These are phyloP conservation scores for Epicauta chinensis DNA, from an alignment of 1,140 invertebrate genomes.

Conservation along the genomic window DNA sequence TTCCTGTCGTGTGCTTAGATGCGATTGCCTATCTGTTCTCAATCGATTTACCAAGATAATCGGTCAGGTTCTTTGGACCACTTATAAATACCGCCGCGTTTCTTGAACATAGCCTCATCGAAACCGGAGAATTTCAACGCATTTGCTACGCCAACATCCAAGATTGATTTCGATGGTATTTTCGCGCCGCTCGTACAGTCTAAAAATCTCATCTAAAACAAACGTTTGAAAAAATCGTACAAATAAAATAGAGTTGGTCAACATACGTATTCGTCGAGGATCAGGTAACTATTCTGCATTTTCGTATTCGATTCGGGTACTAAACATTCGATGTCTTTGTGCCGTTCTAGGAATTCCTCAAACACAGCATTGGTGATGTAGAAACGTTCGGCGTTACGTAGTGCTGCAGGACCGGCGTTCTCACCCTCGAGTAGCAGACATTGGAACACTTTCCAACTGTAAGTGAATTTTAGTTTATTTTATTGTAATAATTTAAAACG, in stretches of 20 bases:
- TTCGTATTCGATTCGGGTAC: slow-evolving; percentile 48
- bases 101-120: slow-evolving; percentile 46
- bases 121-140: slow-evolving; percentile 46
- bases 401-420: slow-evolving; percentile 44
- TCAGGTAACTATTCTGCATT: slow-evolving; percentile 49
- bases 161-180: slow-evolving; percentile 44
- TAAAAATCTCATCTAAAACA: slow-evolving; percentile 47
- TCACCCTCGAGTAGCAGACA: slow-evolving; percentile 47
- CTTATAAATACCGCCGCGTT: slow-evolving; percentile 46
- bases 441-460: slow-evolving; percentile 44
- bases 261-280: slow-evolving; percentile 48
- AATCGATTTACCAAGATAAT: slow-evolving; percentile 30
- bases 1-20: too few relatives aligned
- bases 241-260: slow-evolving; percentile 1
- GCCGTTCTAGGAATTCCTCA: slow-evolving; percentile 41
- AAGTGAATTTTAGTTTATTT: slow-evolving; percentile 5
- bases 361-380: slow-evolving; percentile 45
- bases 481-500: not conserved
- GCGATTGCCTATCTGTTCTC: too few relatives aligned
- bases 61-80: slow-evolving; percentile 43
- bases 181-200: slow-evolving; percentile 44
- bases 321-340: slow-evolving; percentile 40
- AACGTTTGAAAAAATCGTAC: too few relatives aligned
- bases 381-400: slow-evolving; percentile 44
- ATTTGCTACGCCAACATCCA: slow-evolving; percentile 45